These are phyloP conservation scores for Thunnus maccoyii DNA, from an alignment of 2,113 vertebrate genomes.

Conservation along the genomic window DNA sequence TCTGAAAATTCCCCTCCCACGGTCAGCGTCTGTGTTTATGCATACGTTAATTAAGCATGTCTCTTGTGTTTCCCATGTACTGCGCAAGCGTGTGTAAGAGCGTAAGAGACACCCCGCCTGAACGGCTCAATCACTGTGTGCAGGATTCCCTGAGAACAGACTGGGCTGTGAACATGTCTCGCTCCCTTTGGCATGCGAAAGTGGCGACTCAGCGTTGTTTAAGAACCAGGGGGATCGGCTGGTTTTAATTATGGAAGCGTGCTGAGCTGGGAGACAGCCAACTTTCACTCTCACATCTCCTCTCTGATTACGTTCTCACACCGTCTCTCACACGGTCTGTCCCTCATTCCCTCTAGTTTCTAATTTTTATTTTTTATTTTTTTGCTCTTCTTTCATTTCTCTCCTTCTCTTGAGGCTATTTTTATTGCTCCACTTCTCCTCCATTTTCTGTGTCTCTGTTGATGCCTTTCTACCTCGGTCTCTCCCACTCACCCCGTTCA, in stretches of 20 bases:
- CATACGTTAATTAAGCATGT: conserved; percentile 13
- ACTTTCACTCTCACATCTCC: conserved; percentile 48
- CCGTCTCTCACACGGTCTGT: background rate
- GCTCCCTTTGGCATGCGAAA: conserved; percentile 36
- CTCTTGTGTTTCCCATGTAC: conserved; percentile 10
- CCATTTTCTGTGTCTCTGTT: background rate
- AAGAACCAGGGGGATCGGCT: conserved; percentile 28
- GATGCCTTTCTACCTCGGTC: background rate
- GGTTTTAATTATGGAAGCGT: conserved; percentile 72
- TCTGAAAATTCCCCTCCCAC: background rate
- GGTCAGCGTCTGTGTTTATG: background rate
- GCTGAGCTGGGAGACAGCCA: conserved; percentile 49
- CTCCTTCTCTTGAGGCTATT: background rate
- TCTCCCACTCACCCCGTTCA: background rate
- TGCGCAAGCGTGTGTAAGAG: conserved; percentile 9
- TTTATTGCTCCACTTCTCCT: background rate
- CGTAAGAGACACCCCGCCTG: conserved; percentile 6
- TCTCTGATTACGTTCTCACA: conserved; percentile 35
- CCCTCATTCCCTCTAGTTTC: background rate
- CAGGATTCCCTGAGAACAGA: conserved; percentile 55
- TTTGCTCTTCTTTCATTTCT: background rate
- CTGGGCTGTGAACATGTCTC: conserved; percentile 34
- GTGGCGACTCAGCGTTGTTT: conserved; percentile 64
- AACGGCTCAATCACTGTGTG: conserved; percentile 26
- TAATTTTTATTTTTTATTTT: background rate